Percentiles rank a stretch among this genome's conserved stretches.
Evolutionary conservation across 2,797 vertebrate species (phyloP).

Genomic region (Megaceryle alcyon): DNA sequence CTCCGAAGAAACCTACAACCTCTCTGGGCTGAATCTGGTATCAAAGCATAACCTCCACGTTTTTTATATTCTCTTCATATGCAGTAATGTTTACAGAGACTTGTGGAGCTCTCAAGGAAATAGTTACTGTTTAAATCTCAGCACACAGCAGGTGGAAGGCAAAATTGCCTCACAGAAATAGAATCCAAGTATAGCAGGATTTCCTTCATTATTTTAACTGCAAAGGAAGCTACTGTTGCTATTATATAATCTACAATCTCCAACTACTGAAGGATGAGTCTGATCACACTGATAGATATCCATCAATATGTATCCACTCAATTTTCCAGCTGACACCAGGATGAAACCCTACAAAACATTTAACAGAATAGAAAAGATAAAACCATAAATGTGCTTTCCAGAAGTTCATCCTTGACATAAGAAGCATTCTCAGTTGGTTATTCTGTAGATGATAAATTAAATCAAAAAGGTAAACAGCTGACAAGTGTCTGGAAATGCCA

Average conservation of each 20-base stretch:
- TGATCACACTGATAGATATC: background rate
- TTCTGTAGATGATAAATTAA: background rate
- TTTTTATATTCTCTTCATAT: conserved; percentile 41
- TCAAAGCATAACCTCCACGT: conserved; percentile 41
- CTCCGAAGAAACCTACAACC: background rate
- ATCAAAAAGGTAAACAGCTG: conserved; percentile 1
- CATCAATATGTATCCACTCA: background rate
- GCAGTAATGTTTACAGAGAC: conserved; percentile 61
- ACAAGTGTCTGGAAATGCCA: background rate
- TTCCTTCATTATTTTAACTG: conserved; percentile 37
- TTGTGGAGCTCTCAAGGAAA: conserved; percentile 37
- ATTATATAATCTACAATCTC: background rate
- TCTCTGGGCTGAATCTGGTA: conserved; percentile 4
- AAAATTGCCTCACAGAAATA: background rate
- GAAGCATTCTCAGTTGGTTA: background rate
- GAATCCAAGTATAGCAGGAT: conserved; percentile 56
- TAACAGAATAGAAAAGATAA: background rate
- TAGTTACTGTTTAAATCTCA: background rate
- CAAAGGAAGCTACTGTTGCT: conserved; percentile 29
- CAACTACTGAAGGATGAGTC: background rate
- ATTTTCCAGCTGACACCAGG: background rate
- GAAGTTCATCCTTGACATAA: background rate
- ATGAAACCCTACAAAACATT: background rate
- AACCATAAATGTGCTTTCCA: background rate
- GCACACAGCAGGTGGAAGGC: conserved; percentile 55